Evolutionary conservation across 2,888 invertebrate genomes (phyloP).

Genomic region (Hemicrepidius hirtus): DNA sequence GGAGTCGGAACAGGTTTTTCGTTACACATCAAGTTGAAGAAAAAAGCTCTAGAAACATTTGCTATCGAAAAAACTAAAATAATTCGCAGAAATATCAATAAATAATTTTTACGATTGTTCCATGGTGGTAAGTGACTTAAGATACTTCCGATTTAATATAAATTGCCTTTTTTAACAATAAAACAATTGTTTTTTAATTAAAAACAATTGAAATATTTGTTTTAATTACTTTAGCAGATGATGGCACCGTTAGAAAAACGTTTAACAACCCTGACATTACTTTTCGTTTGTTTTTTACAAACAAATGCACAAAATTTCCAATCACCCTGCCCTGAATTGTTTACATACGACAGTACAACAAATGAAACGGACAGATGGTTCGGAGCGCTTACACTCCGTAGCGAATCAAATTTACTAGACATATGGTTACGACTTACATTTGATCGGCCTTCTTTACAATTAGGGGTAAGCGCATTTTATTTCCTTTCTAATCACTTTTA

Average conservation of each 20-base stretch:
- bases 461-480: slow-evolving; percentile 44
- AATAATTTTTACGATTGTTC: too few relatives aligned
- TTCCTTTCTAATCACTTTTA: too few relatives aligned
- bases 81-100: too few relatives aligned
- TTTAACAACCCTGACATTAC: neutral
- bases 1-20: too few relatives aligned
- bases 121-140: too few relatives aligned
- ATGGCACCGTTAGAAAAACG: neutral
- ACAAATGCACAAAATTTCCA: neutral
- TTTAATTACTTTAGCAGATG: neutral
- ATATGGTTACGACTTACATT: slow-evolving; percentile 74
- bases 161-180: too few relatives aligned
- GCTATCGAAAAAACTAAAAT: too few relatives aligned
- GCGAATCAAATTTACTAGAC: slow-evolving; percentile 73
- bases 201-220: too few relatives aligned
- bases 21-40: too few relatives aligned
- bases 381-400: slow-evolving; percentile 76
- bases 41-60: too few relatives aligned
- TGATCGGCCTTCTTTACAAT: slow-evolving; percentile 45
- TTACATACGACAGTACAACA: slow-evolving; percentile 74
- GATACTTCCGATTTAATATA: too few relatives aligned
- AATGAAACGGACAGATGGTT: slow-evolving; percentile 77
- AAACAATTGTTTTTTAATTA: too few relatives aligned
- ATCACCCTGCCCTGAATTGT: slow-evolving; percentile 77
- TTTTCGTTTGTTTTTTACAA: neutral